Base-by-base conservation (phyloP, 2,797 vertebrate genomes). In the Phrynocephalus guinanensis region DNA sequence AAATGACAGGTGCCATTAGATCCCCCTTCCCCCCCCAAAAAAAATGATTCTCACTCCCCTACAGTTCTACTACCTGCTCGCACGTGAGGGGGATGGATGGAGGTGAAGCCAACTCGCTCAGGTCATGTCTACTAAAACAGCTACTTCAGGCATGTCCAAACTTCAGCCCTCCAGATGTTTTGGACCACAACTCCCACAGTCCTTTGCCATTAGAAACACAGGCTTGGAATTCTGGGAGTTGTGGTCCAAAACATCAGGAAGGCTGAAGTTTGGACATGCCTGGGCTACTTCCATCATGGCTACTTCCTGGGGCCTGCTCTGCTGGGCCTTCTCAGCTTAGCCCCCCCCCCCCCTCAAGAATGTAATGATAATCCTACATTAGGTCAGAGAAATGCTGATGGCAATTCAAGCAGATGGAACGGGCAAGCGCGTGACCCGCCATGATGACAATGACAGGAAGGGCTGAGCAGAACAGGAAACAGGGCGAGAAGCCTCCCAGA, bases 381-480 rank as follows among this genome's bases (percentile, higher is more conserved):
- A 48, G 3, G 22, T 50, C 68, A 60, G 22, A 68, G 16, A 60
- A 50, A 71, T 48, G 30, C 33, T n/a, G 79, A 26, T 6, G 13
- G 48, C 38, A 33, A 73, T 30, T 8, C 5, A 44, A n/a, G 16
- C 24, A 33, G 24, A 24, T 11, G 18, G 13, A 44, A 24, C n/a
- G 60, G 16, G 50, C 26, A 52, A 78, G 11, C 0, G 16, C 2
- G 28, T 76, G 13, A 76, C 71, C 38, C 60, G 30, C 75, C 71
- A 1, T 22, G 5, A 30, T n/a, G 48, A 8, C 56, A 20, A 33
- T 33, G 33, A 67, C 44, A 82, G 70, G 71, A 85, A 73, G 79
- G 38, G 24, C 30, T 16, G n/a, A 79, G 70, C 60, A 85, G 63
- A 80, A 76, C 11, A 48, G 87, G n/a, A 85, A 82, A 50, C 6